These are phyloP conservation scores for Drosophila asahinai DNA, from an alignment of 1,140 invertebrate genomes.

Conservation along the genomic window DNA sequence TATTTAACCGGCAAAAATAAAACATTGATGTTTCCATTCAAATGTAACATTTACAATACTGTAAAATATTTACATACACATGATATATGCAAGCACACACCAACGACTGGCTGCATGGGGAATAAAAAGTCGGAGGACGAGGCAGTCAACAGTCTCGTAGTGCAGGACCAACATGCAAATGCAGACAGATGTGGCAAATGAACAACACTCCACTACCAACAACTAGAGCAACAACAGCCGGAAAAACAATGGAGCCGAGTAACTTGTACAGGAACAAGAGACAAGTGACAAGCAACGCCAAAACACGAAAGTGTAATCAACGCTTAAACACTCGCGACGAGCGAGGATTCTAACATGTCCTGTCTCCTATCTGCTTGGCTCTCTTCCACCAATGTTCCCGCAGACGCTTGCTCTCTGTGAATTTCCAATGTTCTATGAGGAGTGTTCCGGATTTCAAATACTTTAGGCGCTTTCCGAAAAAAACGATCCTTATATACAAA, in stretches of 20 bases:
- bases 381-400: not conserved
- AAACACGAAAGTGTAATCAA: constrained; percentile 83
- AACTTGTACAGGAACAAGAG: constrained; percentile 58
- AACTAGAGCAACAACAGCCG: constrained; percentile 37
- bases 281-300: constrained; percentile 69
- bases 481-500: no score
- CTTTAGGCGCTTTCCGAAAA: not conserved
- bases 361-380: constrained; percentile 6
- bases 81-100: constrained; percentile 6
- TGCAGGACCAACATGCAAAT: constrained; percentile 51
- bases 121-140: constrained; percentile 14
- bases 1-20: not conserved
- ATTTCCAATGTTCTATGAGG: not conserved
- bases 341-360: constrained; percentile 65
- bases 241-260: constrained; percentile 38
- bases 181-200: constrained; percentile 59
- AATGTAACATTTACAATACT: not conserved
- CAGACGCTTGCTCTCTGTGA: not conserved
- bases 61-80: constrained; percentile 8
- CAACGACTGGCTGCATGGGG: constrained; percentile 10
- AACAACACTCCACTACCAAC: constrained; percentile 40
- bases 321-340: constrained; percentile 79
- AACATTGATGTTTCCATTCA: constrained; percentile 1
- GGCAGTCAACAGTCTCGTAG: constrained; percentile 43
- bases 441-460: constrained; percentile 2